These are phyloP conservation scores for Pammene fasciana DNA, from an alignment of 2,888 invertebrate species.

Conservation along the genomic window DNA sequence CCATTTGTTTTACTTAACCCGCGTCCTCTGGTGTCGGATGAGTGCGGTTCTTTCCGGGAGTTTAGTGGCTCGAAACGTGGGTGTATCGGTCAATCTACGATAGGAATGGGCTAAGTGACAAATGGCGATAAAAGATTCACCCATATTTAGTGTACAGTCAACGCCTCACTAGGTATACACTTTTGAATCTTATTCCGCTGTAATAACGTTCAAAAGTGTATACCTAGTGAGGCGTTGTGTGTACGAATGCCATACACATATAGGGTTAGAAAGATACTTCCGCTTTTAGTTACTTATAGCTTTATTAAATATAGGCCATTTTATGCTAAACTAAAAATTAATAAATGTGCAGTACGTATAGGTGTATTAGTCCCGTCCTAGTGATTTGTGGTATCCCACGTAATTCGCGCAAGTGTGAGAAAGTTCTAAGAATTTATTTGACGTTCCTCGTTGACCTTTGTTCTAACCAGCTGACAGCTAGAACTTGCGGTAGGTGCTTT, in stretches of 20 bases:
- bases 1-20: slow-evolving; percentile 75
- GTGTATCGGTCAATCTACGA: slow-evolving; percentile 30
- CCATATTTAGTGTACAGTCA: neutral
- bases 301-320: too few relatives aligned
- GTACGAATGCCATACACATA: too few relatives aligned
- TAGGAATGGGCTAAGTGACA: neutral
- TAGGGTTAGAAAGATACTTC: too few relatives aligned
- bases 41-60: slow-evolving; percentile 64
- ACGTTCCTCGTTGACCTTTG: neutral
- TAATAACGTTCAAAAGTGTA: too few relatives aligned
- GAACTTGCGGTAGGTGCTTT: neutral
- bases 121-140: neutral
- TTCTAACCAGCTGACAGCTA: neutral
- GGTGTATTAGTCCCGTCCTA: too few relatives aligned
- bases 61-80: slow-evolving; percentile 32
- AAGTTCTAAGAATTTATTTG: neutral
- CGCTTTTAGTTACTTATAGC: too few relatives aligned
- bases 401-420: neutral
- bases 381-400: neutral
- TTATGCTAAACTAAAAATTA: too few relatives aligned
- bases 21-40: slow-evolving; percentile 53
- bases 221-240: too few relatives aligned
- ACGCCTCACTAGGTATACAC: too few relatives aligned
- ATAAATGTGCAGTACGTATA: too few relatives aligned
- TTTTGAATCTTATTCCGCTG: too few relatives aligned